A percentile compares a stretch with the other conserved stretches of the same genome.
Evolutionary conservation across 2,113 vertebrate genomes (phyloP).

Genomic region (Columba janthina): DNA sequence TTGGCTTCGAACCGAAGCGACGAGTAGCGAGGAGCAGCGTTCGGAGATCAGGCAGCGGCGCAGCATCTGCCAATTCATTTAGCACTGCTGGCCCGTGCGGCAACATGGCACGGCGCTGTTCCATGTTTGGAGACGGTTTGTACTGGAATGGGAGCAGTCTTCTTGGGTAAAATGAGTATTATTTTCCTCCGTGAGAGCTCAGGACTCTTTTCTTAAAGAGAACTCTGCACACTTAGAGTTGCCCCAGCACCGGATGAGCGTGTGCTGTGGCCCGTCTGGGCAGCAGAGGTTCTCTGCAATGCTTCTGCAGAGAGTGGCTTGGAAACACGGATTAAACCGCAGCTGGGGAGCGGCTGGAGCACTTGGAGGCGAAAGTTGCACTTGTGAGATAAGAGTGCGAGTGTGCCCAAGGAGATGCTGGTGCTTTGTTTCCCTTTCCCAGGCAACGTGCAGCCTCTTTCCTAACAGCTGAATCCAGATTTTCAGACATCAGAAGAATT

Average conservation of each 20-base stretch:
- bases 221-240: not conserved
- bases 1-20: not conserved
- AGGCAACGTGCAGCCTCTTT: not conserved
- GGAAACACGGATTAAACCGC: not conserved
- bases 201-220: not conserved
- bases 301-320: not conserved
- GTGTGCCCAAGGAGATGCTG: not conserved
- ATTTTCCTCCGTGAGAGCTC: constrained; percentile 4
- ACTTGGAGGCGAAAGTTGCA: not conserved
- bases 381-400: not conserved
- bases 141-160: constrained; percentile 19
- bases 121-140: constrained; percentile 52
- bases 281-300: not conserved
- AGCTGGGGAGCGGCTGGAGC: not conserved
- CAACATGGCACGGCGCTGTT: constrained; percentile 29
- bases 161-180: constrained; percentile 8
- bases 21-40: not conserved
- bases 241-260: not conserved
- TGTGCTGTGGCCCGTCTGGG: not conserved
- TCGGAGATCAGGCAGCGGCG: not conserved
- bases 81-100: constrained; percentile 43
- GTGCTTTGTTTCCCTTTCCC: not conserved
- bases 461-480: constrained; percentile 25
- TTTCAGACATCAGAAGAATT: constrained; percentile 31
- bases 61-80: constrained; percentile 60